Conservation (phyloP, 2,113 vertebrate genomes). For the Carassius carassius region DNA sequence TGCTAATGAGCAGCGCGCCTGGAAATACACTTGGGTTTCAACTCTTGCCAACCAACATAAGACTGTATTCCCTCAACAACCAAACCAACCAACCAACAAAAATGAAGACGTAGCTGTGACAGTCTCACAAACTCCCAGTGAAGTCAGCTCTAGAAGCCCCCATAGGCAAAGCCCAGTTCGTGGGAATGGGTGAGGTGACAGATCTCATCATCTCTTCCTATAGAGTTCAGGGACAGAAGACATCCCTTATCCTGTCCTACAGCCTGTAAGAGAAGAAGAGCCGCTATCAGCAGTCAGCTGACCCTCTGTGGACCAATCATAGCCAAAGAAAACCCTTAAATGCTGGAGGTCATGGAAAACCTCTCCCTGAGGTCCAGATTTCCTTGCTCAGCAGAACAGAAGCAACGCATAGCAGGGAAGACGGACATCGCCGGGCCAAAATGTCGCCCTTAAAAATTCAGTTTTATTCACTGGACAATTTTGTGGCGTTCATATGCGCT, state of each 20-base stretch:
- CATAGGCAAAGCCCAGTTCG: not conserved
- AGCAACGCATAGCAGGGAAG: not conserved
- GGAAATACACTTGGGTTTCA: not conserved
- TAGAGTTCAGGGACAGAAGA: conserved; percentile 4
- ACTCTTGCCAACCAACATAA: not conserved
- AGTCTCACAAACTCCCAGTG: not conserved
- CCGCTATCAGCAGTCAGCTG: not conserved
- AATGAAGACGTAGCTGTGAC: not conserved
- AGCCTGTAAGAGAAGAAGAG: conserved; percentile 3
- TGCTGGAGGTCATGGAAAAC: conserved; percentile 22
- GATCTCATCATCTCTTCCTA: conserved; percentile 32
- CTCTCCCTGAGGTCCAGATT: conserved; percentile 8
- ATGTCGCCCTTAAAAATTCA: conserved; percentile 8
- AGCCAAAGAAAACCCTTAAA: not conserved
- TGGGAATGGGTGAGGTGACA: conserved; percentile 23
- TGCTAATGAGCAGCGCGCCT: conserved; percentile 11
- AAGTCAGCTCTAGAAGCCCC: not conserved
- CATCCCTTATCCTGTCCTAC: not conserved
- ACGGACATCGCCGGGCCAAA: not conserved
- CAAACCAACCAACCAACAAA: conserved; percentile 8
- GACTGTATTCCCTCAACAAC: conserved; percentile 2
- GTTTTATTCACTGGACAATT: not conserved
- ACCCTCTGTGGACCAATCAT: not conserved
- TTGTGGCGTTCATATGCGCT: not conserved
- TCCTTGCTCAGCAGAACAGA: conserved; percentile 21